phyloP scores from a whole-genome alignment of 2,888 invertebrate species.

The Tachina fera region DNA sequence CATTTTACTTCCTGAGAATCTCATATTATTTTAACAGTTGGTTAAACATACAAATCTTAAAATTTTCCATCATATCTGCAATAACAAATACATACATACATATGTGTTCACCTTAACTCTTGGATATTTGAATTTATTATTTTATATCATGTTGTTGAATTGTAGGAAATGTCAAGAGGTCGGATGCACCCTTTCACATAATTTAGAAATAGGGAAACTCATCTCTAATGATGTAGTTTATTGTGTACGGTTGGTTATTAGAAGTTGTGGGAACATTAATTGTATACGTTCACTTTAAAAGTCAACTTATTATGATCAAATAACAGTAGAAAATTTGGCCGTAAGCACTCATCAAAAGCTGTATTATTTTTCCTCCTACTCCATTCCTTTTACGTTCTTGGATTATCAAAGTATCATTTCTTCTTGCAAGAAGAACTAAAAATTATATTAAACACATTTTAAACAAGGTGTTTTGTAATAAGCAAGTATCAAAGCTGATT shows the following conservation, averaged over 20 bases:
- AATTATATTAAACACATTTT: too few relatives aligned
- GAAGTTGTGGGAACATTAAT: conserved; percentile 53
- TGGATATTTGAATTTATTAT: background rate
- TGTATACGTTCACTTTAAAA: conserved; percentile 28
- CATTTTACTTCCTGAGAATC: too few relatives aligned
- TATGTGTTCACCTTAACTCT: background rate
- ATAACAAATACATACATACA: background rate
- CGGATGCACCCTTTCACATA: conserved; percentile 41
- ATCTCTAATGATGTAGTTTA: background rate
- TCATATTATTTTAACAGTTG: background rate
- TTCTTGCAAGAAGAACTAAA: background rate
- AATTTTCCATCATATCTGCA: background rate
- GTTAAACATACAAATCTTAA: background rate
- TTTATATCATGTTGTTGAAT: background rate
- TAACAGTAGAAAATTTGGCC: conserved; percentile 52
- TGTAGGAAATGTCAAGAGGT: conserved; percentile 8
- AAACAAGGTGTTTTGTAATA: too few relatives aligned
- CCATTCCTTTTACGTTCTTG: background rate
- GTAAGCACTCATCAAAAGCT: conserved; percentile 55
- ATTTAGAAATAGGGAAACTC: conserved; percentile 31
- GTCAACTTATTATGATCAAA: conserved; percentile 52
- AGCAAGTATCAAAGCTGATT: too few relatives aligned
- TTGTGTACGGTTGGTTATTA: background rate
- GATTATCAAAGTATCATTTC: background rate
- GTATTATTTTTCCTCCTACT: background rate